Conservation (phyloP, 2,797 vertebrate species). For the Cyclura pinguis region DNA sequence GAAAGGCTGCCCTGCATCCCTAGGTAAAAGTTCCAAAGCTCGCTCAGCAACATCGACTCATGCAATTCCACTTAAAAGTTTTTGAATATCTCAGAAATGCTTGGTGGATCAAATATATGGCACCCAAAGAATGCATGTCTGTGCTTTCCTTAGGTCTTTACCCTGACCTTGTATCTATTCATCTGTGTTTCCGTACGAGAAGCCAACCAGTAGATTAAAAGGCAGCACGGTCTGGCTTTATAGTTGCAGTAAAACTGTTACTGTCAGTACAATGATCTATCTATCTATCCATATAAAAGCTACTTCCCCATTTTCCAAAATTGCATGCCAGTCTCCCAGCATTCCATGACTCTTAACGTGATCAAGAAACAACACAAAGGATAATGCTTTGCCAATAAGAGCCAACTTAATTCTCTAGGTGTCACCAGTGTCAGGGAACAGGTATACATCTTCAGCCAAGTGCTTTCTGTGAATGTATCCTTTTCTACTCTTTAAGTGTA, state of each 20-base stretch:
- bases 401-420: not conserved
- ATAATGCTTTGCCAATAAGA: not conserved
- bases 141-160: not conserved
- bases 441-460: no score
- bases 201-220: slow-evolving; percentile 52
- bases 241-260: slow-evolving; percentile 40
- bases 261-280: not conserved
- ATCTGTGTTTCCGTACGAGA: slow-evolving; percentile 35
- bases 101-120: not conserved
- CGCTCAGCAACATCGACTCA: slow-evolving; percentile 42
- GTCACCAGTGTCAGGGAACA: not conserved
- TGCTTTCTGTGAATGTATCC: not conserved
- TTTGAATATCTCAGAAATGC: slow-evolving; percentile 31
- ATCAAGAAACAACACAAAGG: not conserved
- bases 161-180: slow-evolving; percentile 39
- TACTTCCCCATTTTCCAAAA: not conserved
- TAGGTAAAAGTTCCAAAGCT: slow-evolving; percentile 31
- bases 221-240: slow-evolving; percentile 37
- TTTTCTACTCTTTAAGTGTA: not conserved
- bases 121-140: not conserved
- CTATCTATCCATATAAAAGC: not conserved
- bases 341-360: not conserved
- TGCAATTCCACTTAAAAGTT: slow-evolving; percentile 28
- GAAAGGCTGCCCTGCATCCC: slow-evolving; percentile 19
- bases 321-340: not conserved